These are phyloP conservation scores for Brachionus asplanchnoidis DNA, from an alignment of 1,140 invertebrate genomes.

Conservation along the genomic window DNA sequence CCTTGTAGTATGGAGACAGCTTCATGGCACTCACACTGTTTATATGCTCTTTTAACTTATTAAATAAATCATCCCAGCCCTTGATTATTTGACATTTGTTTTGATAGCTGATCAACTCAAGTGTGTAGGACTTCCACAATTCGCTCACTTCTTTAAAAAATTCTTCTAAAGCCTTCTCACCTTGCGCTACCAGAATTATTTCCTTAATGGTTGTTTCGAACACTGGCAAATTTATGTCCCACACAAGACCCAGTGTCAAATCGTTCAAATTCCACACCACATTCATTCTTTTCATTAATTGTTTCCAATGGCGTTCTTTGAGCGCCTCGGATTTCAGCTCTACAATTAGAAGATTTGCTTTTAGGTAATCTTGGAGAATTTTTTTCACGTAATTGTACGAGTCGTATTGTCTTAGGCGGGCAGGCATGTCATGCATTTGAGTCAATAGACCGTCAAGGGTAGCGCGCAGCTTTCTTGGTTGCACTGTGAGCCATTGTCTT, in stretches of 20 bases:
- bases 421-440: slow-evolving; percentile 90
- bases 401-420: slow-evolving; percentile 88
- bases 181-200: slow-evolving; percentile 92
- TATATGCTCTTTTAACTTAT: slow-evolving; percentile 96
- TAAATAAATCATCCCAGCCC: slow-evolving; percentile 99
- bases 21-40: slow-evolving; percentile 99
- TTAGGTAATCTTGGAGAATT: slow-evolving; percentile 86
- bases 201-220: slow-evolving; percentile 91
- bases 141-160: slow-evolving; percentile 92
- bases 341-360: slow-evolving; percentile 91
- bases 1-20: slow-evolving; percentile 89
- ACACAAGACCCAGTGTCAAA: slow-evolving; percentile 91
- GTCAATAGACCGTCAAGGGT: slow-evolving; percentile 84
- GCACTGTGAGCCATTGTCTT: slow-evolving; percentile 94
- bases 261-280: slow-evolving; percentile 94
- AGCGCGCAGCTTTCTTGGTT: slow-evolving; percentile 89
- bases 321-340: slow-evolving; percentile 97
- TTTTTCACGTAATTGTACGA: slow-evolving; percentile 96
- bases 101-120: slow-evolving; percentile 97
- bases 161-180: slow-evolving; percentile 98
- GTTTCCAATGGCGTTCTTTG: slow-evolving; percentile 99
- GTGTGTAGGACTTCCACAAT: slow-evolving; percentile 94
- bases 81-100: slow-evolving; percentile 95
- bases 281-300: slow-evolving; percentile 82
- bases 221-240: slow-evolving; percentile 91